A percentile compares a stretch with the other conserved stretches of the same genome.
phyloP scores from a whole-genome alignment of 2,888 invertebrate species.

The Acanthosoma haemorrhoidale region DNA sequence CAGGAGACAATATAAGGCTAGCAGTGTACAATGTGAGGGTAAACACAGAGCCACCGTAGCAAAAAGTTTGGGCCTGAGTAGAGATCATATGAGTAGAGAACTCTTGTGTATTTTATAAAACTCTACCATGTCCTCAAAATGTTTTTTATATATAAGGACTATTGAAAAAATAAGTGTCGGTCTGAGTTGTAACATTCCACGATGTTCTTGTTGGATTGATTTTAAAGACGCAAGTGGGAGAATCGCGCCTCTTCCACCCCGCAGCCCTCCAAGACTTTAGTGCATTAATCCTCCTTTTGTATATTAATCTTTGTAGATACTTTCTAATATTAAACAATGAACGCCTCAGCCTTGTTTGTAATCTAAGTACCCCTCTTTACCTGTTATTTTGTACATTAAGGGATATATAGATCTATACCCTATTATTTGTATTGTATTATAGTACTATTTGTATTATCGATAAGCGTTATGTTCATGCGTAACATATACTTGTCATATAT shows the following conservation, averaged over 20 bases:
- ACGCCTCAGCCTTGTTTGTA: constrained; percentile 18
- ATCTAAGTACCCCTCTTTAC: background rate
- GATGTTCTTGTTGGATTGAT: constrained; percentile 27
- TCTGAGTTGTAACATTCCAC: constrained; percentile 30
- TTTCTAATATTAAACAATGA: background rate
- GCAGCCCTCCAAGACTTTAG: constrained; percentile 16
- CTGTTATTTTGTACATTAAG: background rate
- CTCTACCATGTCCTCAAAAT: background rate
- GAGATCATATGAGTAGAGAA: constrained; percentile 15
- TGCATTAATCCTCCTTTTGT: constrained; percentile 7
- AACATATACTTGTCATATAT: constrained; percentile 14
- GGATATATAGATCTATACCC: background rate
- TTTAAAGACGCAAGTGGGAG: constrained; percentile 21
- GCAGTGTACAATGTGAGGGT: constrained; percentile 20
- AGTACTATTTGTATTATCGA: background rate
- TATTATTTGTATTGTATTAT: constrained; percentile 27
- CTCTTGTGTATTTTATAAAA: constrained; percentile 18
- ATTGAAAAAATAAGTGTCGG: constrained; percentile 20
- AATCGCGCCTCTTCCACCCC: background rate
- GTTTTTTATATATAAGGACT: constrained; percentile 9
- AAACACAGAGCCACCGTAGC: constrained; percentile 24
- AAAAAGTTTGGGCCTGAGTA: background rate
- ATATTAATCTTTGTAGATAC: constrained; percentile 27
- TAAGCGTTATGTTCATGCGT: constrained; percentile 17
- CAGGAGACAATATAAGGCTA: constrained; percentile 29